Percentiles rank a stretch among this genome's conserved stretches.
phyloP scores from a whole-genome alignment of 2,888 invertebrate genomes.

The Acrocera orbiculus region DNA sequence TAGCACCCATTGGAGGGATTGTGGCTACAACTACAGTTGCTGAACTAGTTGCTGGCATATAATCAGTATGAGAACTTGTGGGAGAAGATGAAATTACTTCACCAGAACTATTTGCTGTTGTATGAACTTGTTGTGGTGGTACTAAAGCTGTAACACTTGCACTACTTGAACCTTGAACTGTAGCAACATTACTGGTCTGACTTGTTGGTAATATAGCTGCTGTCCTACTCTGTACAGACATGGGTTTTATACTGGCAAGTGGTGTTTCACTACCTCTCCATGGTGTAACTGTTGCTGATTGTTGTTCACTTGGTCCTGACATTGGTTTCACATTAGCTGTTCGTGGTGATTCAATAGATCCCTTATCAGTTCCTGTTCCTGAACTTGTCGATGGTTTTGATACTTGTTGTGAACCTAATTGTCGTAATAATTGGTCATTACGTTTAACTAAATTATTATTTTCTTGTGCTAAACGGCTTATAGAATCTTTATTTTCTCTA shows the following conservation, averaged over 20 bases:
- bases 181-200: constrained; percentile 36
- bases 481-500: constrained; percentile 38
- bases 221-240: constrained; percentile 55
- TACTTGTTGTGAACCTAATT: constrained; percentile 42
- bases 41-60: constrained; percentile 71
- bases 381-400: constrained; percentile 53
- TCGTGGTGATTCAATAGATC: constrained; percentile 41
- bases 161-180: constrained; percentile 18
- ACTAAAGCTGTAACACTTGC: constrained; percentile 36
- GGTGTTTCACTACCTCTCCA: constrained; percentile 67
- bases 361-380: constrained; percentile 38
- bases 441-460: constrained; percentile 55
- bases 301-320: constrained; percentile 45
- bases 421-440: constrained; percentile 48
- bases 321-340: constrained; percentile 92
- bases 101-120: constrained; percentile 29
- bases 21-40: constrained; percentile 42
- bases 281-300: constrained; percentile 38
- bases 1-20: constrained; percentile 40
- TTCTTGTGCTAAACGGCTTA: constrained; percentile 36
- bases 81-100: constrained; percentile 48
- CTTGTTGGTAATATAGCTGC: constrained; percentile 62
- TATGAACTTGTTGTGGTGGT: constrained; percentile 42
- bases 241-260: constrained; percentile 81
- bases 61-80: constrained; percentile 60